Conservation (phyloP, 2,888 invertebrate genomes). For the Microlaimidae sp. region DNA sequence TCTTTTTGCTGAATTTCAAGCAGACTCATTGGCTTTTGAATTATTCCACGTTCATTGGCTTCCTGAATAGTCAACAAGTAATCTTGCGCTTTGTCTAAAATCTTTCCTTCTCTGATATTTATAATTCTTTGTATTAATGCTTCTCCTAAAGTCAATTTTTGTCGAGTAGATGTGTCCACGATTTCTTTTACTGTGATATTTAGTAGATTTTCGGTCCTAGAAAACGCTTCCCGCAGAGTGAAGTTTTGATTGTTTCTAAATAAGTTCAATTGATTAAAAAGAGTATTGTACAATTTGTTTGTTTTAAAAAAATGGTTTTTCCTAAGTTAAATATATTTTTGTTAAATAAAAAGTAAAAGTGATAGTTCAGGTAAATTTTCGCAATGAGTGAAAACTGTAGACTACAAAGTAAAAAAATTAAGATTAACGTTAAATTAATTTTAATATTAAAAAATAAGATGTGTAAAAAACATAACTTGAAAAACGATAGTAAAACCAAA, state of each 20-base stretch:
- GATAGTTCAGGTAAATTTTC: no score
- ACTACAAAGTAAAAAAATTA: no score
- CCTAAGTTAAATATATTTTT: no score
- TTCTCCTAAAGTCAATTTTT: constrained; percentile 58
- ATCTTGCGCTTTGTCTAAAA: constrained; percentile 52
- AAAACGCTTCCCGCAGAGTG: constrained; percentile 59
- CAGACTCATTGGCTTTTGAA: constrained; percentile 67
- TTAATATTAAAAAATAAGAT: no score
- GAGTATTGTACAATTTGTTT: no score
- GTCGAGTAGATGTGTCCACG: constrained; percentile 58
- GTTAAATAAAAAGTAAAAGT: no score
- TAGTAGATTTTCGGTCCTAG: constrained; percentile 49
- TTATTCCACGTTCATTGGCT: constrained; percentile 56
- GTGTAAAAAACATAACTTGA: no score
- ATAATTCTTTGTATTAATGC: constrained; percentile 52
- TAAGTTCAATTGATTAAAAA: no score
- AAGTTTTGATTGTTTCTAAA: constrained; percentile 66
- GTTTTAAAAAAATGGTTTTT: no score
- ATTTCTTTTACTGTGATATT: constrained; percentile 60
- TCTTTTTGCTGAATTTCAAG: constrained; percentile 62
- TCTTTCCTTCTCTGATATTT: constrained; percentile 61
- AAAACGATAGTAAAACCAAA: no score
- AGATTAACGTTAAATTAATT: no score
- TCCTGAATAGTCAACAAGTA: constrained; percentile 59
- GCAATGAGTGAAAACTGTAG: no score